phyloP scores from a whole-genome alignment of 1,140 invertebrate genomes.

The Streblospio benedicti region DNA sequence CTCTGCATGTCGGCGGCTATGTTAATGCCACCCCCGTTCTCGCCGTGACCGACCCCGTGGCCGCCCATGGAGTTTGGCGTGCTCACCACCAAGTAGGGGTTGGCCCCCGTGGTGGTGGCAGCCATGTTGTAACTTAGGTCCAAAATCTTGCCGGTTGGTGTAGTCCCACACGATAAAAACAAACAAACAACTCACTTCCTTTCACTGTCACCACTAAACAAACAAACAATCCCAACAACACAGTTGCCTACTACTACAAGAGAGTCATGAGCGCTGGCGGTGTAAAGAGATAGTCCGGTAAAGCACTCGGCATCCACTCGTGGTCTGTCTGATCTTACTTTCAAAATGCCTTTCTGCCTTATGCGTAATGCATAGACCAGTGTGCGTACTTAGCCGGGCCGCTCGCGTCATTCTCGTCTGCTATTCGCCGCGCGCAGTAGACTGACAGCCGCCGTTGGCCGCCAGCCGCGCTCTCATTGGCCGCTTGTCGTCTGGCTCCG shows the following conservation, averaged over 20 bases:
- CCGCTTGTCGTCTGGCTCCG: no score
- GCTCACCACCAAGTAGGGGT: neutral
- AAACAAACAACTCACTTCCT: neutral
- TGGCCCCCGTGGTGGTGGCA: conserved; percentile 5
- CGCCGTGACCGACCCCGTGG: neutral
- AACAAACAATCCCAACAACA: neutral
- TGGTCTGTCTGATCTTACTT: conserved; percentile 7
- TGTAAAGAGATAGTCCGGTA: no score
- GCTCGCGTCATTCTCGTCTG: no score
- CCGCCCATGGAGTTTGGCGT: neutral
- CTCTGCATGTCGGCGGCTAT: conserved; percentile 8
- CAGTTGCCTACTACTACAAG: no score
- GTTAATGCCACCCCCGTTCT: neutral
- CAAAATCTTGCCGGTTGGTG: neutral
- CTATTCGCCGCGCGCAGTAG: no score
- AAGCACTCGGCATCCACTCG: no score
- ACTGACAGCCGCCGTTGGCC: no score
- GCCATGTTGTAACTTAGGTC: conserved; percentile 7
- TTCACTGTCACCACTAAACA: neutral
- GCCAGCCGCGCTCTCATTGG: no score
- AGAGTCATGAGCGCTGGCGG: no score
- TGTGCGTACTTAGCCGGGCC: no score
- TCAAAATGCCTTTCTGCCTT: conserved; percentile 4
- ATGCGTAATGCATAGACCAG: neutral
- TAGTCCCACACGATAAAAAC: no score